Base-by-base conservation (phyloP, 2,113 vertebrate species). In the Nycticebus coucang region DNA sequence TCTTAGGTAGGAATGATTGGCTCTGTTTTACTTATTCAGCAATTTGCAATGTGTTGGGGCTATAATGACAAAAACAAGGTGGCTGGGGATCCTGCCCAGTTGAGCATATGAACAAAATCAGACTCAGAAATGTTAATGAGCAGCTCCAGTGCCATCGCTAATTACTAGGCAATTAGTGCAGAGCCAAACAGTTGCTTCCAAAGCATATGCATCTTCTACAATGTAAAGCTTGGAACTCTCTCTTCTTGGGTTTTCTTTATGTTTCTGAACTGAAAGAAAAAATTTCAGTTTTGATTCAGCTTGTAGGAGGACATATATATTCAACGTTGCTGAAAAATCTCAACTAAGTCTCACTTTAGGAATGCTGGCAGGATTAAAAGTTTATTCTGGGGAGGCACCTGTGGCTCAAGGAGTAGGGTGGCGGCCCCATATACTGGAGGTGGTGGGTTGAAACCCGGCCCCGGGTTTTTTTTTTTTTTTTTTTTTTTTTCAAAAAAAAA, bases 281-380 rank as follows among this genome's bases (percentile, higher is more conserved):
- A 55, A 81, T 10, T 71, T 26, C 2, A 24, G n/a, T 69, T 86
- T 68, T 79, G 64, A 87, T 81, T 81, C 45, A 75, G 37, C 13
- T 68, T 72, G 9, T 55, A 57, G 95, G 57, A n/a, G 33, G 72
- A 89, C 17, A 78, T 33, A n/a, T 11, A 19, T 35, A 82, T 72
- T 88, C 37, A 91, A n/a, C 1, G 5, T 83, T 21, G 75, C 37
- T 74, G 69, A 91, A 91, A 86, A 95, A 85, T 72, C 14, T 7
- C 60, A 66, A 66, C 28, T 80, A 87, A 60, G 55, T 80, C 71
- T 84, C 60, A 69, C 13, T 80, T 57, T 55, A 82, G 41, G 64
- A 95, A 89, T 80, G 4, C 35, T 53, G 93, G 17, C 13, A 89
- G 37, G 57, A 92, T 45, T 78, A 19, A n/a, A 95, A 93, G 10